These are phyloP conservation scores for Eulithis prunata DNA, from an alignment of 2,888 invertebrate genomes.

Conservation along the genomic window DNA sequence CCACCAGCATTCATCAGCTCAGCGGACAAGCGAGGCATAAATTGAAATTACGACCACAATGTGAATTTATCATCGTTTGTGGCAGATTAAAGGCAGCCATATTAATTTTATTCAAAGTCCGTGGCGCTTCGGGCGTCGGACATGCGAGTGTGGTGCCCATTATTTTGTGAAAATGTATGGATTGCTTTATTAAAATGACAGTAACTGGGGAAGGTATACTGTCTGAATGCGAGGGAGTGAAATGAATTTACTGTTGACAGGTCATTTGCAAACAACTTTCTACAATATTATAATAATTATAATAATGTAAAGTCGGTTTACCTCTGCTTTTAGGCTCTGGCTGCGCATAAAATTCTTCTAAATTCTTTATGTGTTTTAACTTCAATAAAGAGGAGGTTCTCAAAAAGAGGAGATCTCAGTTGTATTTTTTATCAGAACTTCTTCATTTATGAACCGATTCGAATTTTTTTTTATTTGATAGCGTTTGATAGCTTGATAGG, in stretches of 20 bases:
- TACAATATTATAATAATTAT: too few relatives aligned
- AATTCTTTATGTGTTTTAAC: too few relatives aligned
- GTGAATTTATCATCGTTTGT: constrained; percentile 54
- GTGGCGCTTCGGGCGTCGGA: constrained; percentile 49
- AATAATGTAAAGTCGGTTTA: too few relatives aligned
- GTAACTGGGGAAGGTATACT: not conserved
- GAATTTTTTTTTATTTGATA: too few relatives aligned
- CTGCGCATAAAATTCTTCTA: too few relatives aligned
- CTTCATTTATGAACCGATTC: too few relatives aligned
- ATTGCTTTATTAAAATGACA: constrained; percentile 24
- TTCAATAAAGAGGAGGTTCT: too few relatives aligned
- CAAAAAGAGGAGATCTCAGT: too few relatives aligned
- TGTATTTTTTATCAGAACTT: too few relatives aligned
- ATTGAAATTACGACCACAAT: constrained; percentile 52
- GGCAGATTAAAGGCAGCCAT: constrained; percentile 46
- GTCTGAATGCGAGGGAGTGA: not conserved
- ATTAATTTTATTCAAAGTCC: constrained; percentile 58
- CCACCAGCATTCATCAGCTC: constrained; percentile 40
- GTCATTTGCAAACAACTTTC: not conserved
- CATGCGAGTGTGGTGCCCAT: constrained; percentile 48
- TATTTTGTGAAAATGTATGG: constrained; percentile 33
- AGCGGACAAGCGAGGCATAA: constrained; percentile 47
- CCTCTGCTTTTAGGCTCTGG: too few relatives aligned
- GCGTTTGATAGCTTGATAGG: too few relatives aligned
- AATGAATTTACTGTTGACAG: constrained; percentile 1